Conservation (phyloP, 2,888 invertebrate genomes). For the Coecobrya sp. region DNA sequence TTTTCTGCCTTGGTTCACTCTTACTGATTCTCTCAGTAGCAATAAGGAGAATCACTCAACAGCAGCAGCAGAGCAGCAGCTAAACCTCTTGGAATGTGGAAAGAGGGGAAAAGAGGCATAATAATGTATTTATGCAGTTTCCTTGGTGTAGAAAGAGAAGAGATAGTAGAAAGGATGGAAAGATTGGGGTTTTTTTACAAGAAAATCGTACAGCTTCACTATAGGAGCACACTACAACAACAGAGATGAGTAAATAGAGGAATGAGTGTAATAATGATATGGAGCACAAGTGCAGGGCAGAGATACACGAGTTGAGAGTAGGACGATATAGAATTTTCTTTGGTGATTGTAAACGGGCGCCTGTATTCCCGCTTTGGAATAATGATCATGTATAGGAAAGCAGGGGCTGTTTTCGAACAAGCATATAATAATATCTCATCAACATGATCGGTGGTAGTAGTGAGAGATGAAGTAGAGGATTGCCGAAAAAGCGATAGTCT, state of each 20-base stretch:
- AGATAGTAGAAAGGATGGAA: conserved; percentile 10
- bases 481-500: not conserved
- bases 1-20: not conserved
- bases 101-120: conserved; percentile 37
- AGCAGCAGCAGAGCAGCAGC: not conserved
- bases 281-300: not conserved
- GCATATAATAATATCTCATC: not conserved
- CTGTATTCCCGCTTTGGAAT: conserved; percentile 7
- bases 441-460: not conserved
- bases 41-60: not conserved
- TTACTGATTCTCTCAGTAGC: not conserved
- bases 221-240: not conserved
- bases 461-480: not conserved
- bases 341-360: not conserved
- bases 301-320: not conserved
- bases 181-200: conserved; percentile 6
- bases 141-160: not conserved
- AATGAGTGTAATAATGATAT: not conserved
- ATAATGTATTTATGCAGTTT: conserved; percentile 62
- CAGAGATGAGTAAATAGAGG: conserved; percentile 1
- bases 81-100: not conserved
- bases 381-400: conserved; percentile 9
- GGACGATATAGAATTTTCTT: not conserved
- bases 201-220: not conserved
- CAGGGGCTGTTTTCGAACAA: not conserved